Evolutionary conservation across 2,888 invertebrate genomes (phyloP), one percentile per base, ranked within the genome.

Genomic region (Perizoma flavofasciatum): DNA sequence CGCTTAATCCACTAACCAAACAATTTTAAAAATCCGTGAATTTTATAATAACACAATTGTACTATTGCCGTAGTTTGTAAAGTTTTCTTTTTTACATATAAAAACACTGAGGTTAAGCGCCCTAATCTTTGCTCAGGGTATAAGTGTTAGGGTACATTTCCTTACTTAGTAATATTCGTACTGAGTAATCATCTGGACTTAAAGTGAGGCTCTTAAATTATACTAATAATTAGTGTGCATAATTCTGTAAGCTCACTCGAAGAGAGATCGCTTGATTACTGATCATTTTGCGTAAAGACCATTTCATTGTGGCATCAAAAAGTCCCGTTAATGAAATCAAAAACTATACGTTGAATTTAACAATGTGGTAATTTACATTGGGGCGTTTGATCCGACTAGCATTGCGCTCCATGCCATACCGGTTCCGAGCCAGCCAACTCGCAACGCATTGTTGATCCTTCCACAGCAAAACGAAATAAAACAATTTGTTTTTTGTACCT

Each of bases 401-500:
- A 75, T 69, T 68, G 77, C 72, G 77, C 60, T 63, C 61, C 63
- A 66, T 45, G 56, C 60, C 78, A 83, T 89, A 89, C 90, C 89
- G 89, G 89, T 89, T 89, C 83, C 78, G 79, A 83, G 80, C 76
- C 78, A 78, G 78, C 75, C 84, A 80, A 82, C 82, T 78, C 82
- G 79, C 74, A 69, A 70, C 77, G 86, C 88, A 86, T 84, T 86
- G 88, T 83, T 84, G 87, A 84, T 88, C 83, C 87, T 83, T 81
- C 82, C 80, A 85, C 82, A 85, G 77, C 84, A 83, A 88, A 89
- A 88, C 83, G 86, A 89, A 80, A 89, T 80, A 82, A 87, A 88
- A 88, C 85, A 81, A 80, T 81, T 74, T 79, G 75, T 82, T 84
- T 86, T 82, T 82, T 78, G 82, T 79, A 76, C 72, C 76, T 73